phyloP scores from a whole-genome alignment of 2,888 invertebrate genomes.

The Ornithoptera priamus region DNA sequence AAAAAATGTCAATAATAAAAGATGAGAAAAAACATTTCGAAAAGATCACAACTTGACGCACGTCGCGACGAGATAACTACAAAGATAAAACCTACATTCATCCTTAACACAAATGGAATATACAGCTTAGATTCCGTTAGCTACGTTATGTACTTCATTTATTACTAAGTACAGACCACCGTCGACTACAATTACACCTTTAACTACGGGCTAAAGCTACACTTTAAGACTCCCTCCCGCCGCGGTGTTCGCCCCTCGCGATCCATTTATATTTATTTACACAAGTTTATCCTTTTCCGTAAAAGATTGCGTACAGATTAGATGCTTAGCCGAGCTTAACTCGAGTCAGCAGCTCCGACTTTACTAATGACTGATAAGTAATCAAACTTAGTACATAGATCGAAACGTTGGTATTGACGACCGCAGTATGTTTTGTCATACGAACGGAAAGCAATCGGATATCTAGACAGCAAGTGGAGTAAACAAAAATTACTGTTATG shows the following conservation, averaged over 20 bases:
- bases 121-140: constrained; percentile 62
- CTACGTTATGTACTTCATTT: constrained; percentile 72
- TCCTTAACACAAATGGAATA: constrained; percentile 70
- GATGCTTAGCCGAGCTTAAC: not conserved
- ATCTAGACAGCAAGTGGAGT: too few species aligned
- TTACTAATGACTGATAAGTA: too few species aligned
- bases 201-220: constrained; percentile 24
- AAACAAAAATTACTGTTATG: too few species aligned
- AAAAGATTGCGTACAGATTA: not conserved
- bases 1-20: constrained; percentile 51
- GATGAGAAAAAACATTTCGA: constrained; percentile 65
- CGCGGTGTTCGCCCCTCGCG: too few species aligned
- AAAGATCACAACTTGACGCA: constrained; percentile 71
- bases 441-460: too few species aligned
- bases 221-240: constrained; percentile 13
- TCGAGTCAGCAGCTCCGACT: too few species aligned
- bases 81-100: constrained; percentile 69
- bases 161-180: constrained; percentile 45
- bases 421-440: too few species aligned
- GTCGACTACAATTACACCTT: constrained; percentile 31
- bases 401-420: too few species aligned
- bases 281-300: too few species aligned
- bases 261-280: too few species aligned
- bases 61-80: constrained; percentile 51
- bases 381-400: too few species aligned